Percentiles rank a stretch among this genome's conserved stretches.
Conservation (phyloP, 1,140 invertebrate genomes). For the Drosophila tsacasi region DNA sequence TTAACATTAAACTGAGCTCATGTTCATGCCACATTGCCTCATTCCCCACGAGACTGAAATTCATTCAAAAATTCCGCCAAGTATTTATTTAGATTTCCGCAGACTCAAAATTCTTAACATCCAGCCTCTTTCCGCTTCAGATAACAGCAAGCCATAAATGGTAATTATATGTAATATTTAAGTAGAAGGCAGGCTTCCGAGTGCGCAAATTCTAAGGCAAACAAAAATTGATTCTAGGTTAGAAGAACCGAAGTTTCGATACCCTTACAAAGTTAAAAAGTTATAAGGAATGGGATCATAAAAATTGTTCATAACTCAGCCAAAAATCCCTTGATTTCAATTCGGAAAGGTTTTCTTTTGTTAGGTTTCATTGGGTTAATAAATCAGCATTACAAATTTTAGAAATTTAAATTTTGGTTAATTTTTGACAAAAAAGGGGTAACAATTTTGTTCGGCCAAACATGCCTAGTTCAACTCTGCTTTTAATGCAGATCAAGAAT, state of each 20-base stretch:
- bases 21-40: conserved; percentile 32
- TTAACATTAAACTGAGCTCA: neutral
- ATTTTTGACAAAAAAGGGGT: no score
- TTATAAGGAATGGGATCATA: neutral
- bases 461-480: no score
- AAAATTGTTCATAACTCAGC: neutral
- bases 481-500: neutral
- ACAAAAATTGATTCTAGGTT: neutral
- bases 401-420: neutral
- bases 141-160: conserved; percentile 13
- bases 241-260: neutral
- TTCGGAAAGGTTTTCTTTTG: neutral
- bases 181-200: conserved; percentile 7
- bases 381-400: neutral
- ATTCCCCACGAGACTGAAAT: conserved; percentile 4
- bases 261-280: no score
- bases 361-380: neutral
- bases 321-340: neutral
- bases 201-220: conserved; percentile 41
- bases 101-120: conserved; percentile 12
- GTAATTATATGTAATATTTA: neutral
- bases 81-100: conserved; percentile 9
- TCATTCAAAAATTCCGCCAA: neutral
- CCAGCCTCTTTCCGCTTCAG: conserved; percentile 43
- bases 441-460: no score